Evolutionary conservation across 2,797 vertebrate species (phyloP).

Genomic region (Rhabdomys pumilio): DNA sequence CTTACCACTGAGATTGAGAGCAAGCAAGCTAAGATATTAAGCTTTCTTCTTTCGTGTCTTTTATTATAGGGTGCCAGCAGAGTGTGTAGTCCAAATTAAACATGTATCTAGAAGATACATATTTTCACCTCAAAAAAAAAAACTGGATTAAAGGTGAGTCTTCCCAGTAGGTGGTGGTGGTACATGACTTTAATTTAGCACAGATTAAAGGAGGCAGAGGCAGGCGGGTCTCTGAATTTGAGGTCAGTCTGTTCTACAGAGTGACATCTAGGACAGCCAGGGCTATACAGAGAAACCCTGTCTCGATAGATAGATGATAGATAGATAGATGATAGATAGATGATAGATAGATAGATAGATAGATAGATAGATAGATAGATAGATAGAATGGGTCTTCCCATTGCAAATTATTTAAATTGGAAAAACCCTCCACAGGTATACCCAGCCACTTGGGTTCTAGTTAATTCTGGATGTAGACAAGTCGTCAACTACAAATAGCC

Average conservation of each 20-base stretch:
- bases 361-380: background rate
- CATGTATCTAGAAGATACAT: too few relatives aligned
- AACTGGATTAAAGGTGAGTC: background rate
- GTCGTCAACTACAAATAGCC: background rate
- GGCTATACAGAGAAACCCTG: too few relatives aligned
- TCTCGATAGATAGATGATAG: background rate
- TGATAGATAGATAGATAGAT: background rate
- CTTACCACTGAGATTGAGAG: background rate
- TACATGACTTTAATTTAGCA: background rate
- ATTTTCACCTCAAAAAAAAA: background rate
- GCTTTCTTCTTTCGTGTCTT: background rate
- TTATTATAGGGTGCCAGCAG: background rate
- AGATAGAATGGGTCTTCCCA: background rate
- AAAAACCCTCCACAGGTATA: background rate
- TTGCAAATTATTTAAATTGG: background rate
- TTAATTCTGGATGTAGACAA: background rate
- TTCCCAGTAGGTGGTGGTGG: background rate
- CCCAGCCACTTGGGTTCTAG: background rate
- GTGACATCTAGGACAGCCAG: background rate
- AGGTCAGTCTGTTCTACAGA: background rate
- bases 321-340: background rate
- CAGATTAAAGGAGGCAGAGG: background rate
- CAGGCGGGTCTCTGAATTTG: background rate
- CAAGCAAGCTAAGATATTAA: background rate
- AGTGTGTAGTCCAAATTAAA: background rate